Percentiles rank a stretch among this genome's conserved stretches.
Evolutionary conservation across 2,797 vertebrate species (phyloP).

Genomic region (Mormyrus proboscirostris): DNA sequence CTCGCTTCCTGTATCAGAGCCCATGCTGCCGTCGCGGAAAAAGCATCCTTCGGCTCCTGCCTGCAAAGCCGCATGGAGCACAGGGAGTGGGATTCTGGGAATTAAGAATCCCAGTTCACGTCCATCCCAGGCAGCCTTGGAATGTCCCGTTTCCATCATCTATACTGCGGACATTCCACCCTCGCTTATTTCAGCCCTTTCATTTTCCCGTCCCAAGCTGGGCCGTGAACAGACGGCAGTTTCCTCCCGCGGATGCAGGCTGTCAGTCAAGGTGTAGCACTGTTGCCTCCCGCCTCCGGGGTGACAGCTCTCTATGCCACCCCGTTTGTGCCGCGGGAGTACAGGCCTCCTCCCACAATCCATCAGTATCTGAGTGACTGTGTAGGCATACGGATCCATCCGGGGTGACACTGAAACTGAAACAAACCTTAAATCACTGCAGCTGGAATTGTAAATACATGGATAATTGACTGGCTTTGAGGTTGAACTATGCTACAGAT

Average conservation of each 20-base stretch:
- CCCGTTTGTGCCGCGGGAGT: background rate
- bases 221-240: background rate
- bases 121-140: background rate
- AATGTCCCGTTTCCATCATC: background rate
- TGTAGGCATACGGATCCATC: background rate
- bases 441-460: background rate
- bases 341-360: background rate
- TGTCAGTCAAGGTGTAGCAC: background rate
- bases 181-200: background rate
- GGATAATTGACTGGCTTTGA: background rate
- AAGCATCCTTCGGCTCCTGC: conserved; percentile 37
- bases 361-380: background rate
- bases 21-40: conserved; percentile 46
- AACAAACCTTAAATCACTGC: background rate
- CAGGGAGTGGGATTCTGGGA: background rate
- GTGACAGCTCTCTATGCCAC: background rate
- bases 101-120: background rate
- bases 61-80: conserved; percentile 33
- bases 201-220: background rate
- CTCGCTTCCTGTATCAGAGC: conserved; percentile 57
- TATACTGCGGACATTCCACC: background rate
- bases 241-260: background rate
- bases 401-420: background rate
- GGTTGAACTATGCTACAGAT: background rate
- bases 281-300: background rate